Base-by-base conservation (phyloP, 2,113 vertebrate genomes). In the Pampusana beccarii region DNA sequence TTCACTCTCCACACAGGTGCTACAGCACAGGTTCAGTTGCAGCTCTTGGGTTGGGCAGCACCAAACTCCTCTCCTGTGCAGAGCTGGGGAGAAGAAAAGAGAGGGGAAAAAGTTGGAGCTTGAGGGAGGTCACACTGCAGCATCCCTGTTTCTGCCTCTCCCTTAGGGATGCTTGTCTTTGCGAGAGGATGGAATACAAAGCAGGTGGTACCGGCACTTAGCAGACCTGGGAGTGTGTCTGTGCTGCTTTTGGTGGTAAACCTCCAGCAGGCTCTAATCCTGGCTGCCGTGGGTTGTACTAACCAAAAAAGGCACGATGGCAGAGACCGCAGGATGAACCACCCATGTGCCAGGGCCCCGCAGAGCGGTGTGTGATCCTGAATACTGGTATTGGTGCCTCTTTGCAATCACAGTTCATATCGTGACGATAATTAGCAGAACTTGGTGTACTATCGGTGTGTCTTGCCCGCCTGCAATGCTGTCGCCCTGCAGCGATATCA, bases 381-480 rank as follows among this genome's bases (percentile, higher is more conserved):
- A 70, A 40, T 24, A 10, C 20, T 2, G 3, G 24, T 21, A 10
- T 12, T 62, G 36, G 12, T 57, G 13, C 25, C 36, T 57, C 19
- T 75, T 42, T 33, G 40, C 40, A 92, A 6, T 67, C 15, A 2
- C 0, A 0, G 33, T 13, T 85, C 42, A 38, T 56, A 17, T 2
- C 3, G 2, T 34, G 40, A 21, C 54, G 50, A 7, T 62, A 42
- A 71, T 64, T 16, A 60, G 77, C 26, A 88, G 70, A 90, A 44
- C 18, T 75, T 38, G 5, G 33, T 0, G 0, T 53, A 18, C 42
- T 13, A 6, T 13, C 0, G 0, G 18, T 21, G n/a, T 0, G 0
- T 24, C 38, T 65, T 48, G 23, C 74, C 62, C 60, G 70, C 20
- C 60, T 4, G 2, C 24, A 38, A 1, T 0, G 6, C 23, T 6